These are phyloP conservation scores for Amia ocellicauda DNA, from an alignment of 2,113 vertebrate genomes.

Conservation along the genomic window DNA sequence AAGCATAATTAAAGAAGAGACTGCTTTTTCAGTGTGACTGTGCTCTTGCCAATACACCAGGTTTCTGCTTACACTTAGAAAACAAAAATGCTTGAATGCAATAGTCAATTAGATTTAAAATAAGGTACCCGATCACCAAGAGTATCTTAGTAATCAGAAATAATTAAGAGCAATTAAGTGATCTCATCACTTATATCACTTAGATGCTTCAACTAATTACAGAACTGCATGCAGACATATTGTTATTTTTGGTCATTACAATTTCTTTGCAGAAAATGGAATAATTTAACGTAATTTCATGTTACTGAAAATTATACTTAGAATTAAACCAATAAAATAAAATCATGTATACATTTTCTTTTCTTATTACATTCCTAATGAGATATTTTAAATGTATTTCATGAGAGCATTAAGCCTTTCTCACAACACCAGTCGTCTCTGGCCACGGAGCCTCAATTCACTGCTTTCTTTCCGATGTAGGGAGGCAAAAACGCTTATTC, in stretches of 20 bases:
- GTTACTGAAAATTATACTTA: no score
- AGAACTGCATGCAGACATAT: not conserved
- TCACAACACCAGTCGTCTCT: no score
- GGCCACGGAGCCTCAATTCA: not conserved
- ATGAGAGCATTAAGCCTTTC: no score
- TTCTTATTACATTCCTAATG: no score
- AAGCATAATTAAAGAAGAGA: conserved; percentile 9
- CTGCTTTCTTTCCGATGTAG: not conserved
- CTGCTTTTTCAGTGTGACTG: not conserved
- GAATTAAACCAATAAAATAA: no score
- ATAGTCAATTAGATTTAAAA: conserved; percentile 8
- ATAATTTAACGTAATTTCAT: conserved; percentile 10
- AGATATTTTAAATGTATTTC: no score
- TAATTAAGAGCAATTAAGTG: not conserved
- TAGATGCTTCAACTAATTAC: not conserved
- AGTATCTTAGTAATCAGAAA: no score
- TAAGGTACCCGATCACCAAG: not conserved
- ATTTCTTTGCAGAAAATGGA: not conserved
- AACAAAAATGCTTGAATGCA: not conserved
- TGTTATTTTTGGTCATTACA: conserved; percentile 3
- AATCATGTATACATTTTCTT: no score
- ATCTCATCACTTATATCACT: not conserved
- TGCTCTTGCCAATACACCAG: not conserved
- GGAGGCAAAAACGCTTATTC: conserved; percentile 9
- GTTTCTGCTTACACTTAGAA: not conserved